These are phyloP conservation scores for Cavia aperea DNA, from an alignment of 2,113 vertebrate species.

Conservation along the genomic window DNA sequence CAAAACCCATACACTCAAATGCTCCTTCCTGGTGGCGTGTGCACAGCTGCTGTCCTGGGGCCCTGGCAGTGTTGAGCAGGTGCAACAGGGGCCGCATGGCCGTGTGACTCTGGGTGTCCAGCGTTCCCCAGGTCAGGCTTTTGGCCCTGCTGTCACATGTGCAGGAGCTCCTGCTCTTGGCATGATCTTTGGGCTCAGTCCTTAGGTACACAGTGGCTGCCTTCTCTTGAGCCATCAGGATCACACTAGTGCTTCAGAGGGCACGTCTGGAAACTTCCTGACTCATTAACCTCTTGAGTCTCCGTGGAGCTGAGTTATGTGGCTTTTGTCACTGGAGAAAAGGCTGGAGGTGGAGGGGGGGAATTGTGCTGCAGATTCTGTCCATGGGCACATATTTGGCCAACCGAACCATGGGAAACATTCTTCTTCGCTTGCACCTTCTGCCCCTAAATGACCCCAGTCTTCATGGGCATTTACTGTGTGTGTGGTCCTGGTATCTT, in stretches of 20 bases:
- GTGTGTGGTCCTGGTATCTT: neutral
- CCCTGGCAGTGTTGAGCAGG: neutral
- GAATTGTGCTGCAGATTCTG: neutral
- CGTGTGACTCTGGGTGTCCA: neutral
- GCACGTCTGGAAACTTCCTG: neutral
- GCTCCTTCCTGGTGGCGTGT: neutral
- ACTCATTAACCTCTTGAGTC: neutral
- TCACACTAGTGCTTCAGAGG: neutral
- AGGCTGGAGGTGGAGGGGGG: neutral
- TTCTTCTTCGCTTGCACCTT: neutral
- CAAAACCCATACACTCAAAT: neutral
- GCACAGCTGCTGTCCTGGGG: neutral
- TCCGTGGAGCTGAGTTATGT: neutral
- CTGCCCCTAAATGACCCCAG: neutral
- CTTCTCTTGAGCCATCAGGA: neutral
- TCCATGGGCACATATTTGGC: neutral
- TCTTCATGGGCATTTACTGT: neutral
- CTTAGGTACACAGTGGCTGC: neutral
- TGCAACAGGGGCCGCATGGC: neutral
- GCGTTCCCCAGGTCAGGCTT: neutral
- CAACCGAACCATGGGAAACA: neutral
- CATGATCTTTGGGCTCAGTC: neutral
- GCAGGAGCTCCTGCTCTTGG: neutral
- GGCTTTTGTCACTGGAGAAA: neutral
- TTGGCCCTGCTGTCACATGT: neutral